A percentile compares a stretch with the other conserved stretches of the same genome.
Evolutionary conservation across 2,797 vertebrate species (phyloP).

Genomic region (Tragelaphus eurycerus): DNA sequence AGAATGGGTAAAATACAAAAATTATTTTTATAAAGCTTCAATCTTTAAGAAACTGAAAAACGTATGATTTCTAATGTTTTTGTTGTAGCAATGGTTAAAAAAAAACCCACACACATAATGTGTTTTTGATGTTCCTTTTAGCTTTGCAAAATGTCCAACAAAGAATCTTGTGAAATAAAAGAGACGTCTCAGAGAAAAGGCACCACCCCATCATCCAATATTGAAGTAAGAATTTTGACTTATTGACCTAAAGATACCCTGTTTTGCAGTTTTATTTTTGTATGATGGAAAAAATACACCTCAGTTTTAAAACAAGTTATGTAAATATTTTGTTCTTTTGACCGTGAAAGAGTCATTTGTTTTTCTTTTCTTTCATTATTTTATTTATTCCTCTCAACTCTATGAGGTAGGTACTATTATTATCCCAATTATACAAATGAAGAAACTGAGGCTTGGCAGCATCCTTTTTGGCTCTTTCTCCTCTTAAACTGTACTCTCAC

Average conservation of each 20-base stretch:
- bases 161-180: conserved; percentile 75
- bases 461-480: background rate
- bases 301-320: conserved; percentile 14
- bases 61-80: conserved; percentile 25
- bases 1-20: conserved; percentile 1
- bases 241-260: background rate
- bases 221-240: conserved; percentile 82
- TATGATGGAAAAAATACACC: background rate
- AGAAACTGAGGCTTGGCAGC: background rate
- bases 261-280: background rate
- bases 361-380: conserved; percentile 33
- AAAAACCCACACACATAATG: background rate
- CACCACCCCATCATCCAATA: conserved; percentile 70
- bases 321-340: background rate
- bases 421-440: background rate
- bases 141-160: conserved; percentile 84
- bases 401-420: background rate
- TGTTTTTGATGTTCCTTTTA: conserved; percentile 51
- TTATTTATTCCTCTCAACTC: conserved; percentile 8
- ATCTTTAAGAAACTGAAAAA: background rate
- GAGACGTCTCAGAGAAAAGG: conserved; percentile 79
- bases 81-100: background rate
- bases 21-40: conserved; percentile 11
- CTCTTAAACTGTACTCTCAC: background rate
- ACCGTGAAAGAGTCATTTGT: background rate